Base-by-base conservation (phyloP, 1,140 invertebrate genomes). In the Pygmarrhopalites habei region DNA sequence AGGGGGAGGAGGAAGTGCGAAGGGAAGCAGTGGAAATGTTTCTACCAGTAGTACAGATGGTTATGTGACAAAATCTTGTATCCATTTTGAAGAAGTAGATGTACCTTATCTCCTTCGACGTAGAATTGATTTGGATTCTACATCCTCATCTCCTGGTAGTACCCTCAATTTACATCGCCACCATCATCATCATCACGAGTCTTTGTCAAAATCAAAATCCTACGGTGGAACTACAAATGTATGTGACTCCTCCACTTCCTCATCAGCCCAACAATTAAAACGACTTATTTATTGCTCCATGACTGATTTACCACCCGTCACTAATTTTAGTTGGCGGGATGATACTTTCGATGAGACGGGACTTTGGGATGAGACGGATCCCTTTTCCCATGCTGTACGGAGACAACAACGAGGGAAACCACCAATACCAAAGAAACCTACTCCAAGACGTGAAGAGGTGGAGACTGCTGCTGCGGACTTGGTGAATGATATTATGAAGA, bases 21-120 rank as follows among this genome's bases (percentile, higher is more conserved):
- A 15, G 5, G 32, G 32, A 7, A 35, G 32, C 32, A 35, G 5
- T 35, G 32, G 32, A 35, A 35, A 35, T 35, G 32, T 35, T 7
- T 35, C 32, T 35, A 35, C 5, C 5, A 7, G 5, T 15, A 7
- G 5, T 35, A 7, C 32, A 7, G 5, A 5, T 7, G 15, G 15
- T 35, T 5, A 15, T 35, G 25, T 32, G 2, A 15, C 17, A 30
- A 51, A 60, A 29, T 49, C 43, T 30, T n/a, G 17, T 19, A 60
- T 65, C 21, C 58, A 61, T 35, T 65, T 65, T 51, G 64, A 65
- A 23, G 64, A 66, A 59, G 56, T 66, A 10, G 59, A 66, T 28
- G 61, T 69, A 25, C 67, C 67, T 26, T 69, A 69, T 47, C 28
- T 69, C 19, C 47, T 69, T 14, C 60, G 67, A 21, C 39, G 63